phyloP scores from a whole-genome alignment of 2,797 vertebrate species.

The Enteromius paludinosus region DNA sequence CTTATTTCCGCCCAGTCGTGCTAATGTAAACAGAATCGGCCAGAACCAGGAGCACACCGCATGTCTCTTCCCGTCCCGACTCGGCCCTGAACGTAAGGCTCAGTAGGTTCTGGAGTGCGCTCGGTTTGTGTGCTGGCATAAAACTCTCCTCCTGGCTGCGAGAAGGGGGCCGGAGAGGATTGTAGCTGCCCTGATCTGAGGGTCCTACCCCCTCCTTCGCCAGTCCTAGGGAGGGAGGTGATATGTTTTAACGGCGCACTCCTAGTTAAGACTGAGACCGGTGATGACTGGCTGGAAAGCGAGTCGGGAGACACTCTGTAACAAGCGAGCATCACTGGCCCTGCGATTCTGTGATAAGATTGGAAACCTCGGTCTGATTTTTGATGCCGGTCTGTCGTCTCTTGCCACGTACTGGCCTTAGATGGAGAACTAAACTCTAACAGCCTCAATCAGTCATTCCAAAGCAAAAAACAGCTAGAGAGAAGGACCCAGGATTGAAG shows the following conservation, averaged over 20 bases:
- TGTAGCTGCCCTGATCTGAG: conserved; percentile 84
- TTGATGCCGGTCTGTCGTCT: not conserved
- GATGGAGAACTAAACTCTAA: conserved; percentile 14
- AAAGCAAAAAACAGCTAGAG: not conserved
- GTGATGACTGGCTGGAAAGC: conserved; percentile 26
- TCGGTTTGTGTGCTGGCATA: conserved; percentile 75
- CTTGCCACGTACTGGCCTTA: conserved; percentile 16
- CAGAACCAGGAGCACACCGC: conserved; percentile 40
- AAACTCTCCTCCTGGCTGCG: conserved; percentile 65
- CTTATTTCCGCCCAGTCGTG: not conserved
- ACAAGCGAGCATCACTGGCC: conserved; percentile 23
- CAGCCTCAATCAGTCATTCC: conserved; percentile 11
- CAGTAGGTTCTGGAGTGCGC: conserved; percentile 72
- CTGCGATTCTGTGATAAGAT: conserved; percentile 15
- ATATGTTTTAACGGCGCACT: conserved; percentile 78
- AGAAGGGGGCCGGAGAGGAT: conserved; percentile 63
- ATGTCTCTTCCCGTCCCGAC: conserved; percentile 58
- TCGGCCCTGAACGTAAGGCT: conserved; percentile 52
- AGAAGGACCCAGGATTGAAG: conserved; percentile 28
- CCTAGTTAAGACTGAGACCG: conserved; percentile 62
- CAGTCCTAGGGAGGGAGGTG: conserved; percentile 67
- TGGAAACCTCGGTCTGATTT: conserved; percentile 10
- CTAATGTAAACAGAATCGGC: conserved; percentile 55
- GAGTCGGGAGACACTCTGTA: not conserved
- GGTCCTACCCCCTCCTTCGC: conserved; percentile 69